Evolutionary conservation across 2,113 vertebrate genomes (phyloP), one percentile per base, ranked within the genome.

Genomic region (Hemicordylus capensis): DNA sequence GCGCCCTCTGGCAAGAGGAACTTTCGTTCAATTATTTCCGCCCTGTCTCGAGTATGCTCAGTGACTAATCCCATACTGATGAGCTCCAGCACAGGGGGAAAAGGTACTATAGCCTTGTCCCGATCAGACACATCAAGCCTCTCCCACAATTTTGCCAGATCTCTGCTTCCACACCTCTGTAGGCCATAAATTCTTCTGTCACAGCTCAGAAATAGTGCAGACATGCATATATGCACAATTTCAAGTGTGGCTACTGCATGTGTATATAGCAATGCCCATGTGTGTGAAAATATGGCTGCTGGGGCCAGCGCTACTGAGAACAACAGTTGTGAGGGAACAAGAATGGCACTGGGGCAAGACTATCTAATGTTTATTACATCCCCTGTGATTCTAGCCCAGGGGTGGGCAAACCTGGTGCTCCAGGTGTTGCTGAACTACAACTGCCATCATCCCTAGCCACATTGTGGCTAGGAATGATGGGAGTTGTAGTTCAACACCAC

Each of bases 281-380:
- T 24, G 34, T 28, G 48, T 48, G 34, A 80, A 63, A 79, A 64
- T 34, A 58, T 24, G 46, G 48, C n/a, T 12, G n/a, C 26, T 69
- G 22, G 20, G 24, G 37, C 20, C 42, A n/a, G 20, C 9, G 31
- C 59, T 46, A 9, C 12, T 46, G 31, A 80, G 28, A 42, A 6
- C 24, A 61, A 15, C 31, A 81, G 37, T 37, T 70, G 17, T 3
- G 17, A 54, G 15, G 44, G 6, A 39, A 54, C 34, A 70, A 14
- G 24, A 69, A 31, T 56, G 14, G 28, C 37, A 73, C 24, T 19
- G 72, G 42, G 19, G 46, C 3, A 46, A n/a, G 39, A 73, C 20
- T 73, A 44, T 42, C 22, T 37, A 37, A 63, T n/a, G 6, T 46
- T 85, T 92, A 88, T 26, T 51, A 5, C 81, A 90, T n/a, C n/a